Percentiles rank a stretch among this genome's conserved stretches.
phyloP scores from a whole-genome alignment of 1,140 invertebrate species.

The Magallana ariakensis region DNA sequence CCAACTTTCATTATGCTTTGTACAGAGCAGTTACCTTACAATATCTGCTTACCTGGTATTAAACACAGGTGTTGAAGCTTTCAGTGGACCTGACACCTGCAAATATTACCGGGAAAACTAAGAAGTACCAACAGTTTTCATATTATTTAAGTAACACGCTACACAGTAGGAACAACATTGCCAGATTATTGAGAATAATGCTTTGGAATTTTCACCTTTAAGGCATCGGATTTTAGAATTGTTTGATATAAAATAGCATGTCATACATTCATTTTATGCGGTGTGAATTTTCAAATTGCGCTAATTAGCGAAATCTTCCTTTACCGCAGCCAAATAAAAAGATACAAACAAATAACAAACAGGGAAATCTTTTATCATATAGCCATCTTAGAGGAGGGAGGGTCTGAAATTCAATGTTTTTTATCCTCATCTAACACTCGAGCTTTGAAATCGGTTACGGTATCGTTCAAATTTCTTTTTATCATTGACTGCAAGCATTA shows the following conservation, averaged over 20 bases:
- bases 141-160: conserved; percentile 25
- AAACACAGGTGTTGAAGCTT: conserved; percentile 59
- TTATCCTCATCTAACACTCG: too few relatives aligned
- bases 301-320: conserved; percentile 31
- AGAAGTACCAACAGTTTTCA: conserved; percentile 40
- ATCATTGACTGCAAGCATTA: too few relatives aligned
- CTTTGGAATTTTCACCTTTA: conserved; percentile 43
- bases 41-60: conserved; percentile 55
- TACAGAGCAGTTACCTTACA: conserved; percentile 39
- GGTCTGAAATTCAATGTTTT: not conserved
- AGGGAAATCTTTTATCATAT: not conserved
- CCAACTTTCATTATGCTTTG: conserved; percentile 31
- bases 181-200: conserved; percentile 43
- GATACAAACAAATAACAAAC: not conserved
- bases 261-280: conserved; percentile 11
- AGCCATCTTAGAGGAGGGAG: not conserved
- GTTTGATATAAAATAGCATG: conserved; percentile 24
- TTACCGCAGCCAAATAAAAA: not conserved
- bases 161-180: conserved; percentile 24
- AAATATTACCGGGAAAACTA: conserved; percentile 49
- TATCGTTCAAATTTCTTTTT: too few relatives aligned
- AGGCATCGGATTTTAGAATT: conserved; percentile 23
- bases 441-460: too few relatives aligned
- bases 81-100: conserved; percentile 58
- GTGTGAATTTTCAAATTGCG: conserved; percentile 34